phyloP scores from a whole-genome alignment of 2,888 invertebrate species.

The Cinara cedri region DNA sequence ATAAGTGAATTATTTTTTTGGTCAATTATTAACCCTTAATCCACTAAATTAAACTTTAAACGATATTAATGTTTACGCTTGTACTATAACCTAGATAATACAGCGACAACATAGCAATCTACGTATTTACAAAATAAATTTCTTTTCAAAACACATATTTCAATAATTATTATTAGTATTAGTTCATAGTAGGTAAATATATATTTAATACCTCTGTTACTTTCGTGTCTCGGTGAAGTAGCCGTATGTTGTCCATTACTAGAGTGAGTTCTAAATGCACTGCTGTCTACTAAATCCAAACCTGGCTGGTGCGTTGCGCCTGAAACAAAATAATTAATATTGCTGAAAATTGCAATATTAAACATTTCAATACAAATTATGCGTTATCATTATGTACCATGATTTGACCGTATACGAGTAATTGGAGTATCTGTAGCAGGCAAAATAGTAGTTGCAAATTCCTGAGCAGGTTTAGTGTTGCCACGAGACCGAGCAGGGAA shows the following conservation, averaged over 20 bases:
- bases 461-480: constrained; percentile 59
- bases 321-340: too few species aligned
- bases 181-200: background rate
- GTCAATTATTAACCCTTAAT: constrained; percentile 26
- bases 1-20: background rate
- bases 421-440: constrained; percentile 58
- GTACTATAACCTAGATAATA: background rate
- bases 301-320: constrained; percentile 68
- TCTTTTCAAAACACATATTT: background rate
- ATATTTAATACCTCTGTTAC: constrained; percentile 28
- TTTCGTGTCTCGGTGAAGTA: constrained; percentile 41
- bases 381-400: background rate
- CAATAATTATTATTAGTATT: constrained; percentile 17
- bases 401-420: constrained; percentile 56
- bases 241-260: constrained; percentile 65
- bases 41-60: constrained; percentile 29
- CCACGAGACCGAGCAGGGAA: constrained; percentile 72
- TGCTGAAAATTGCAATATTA: too few species aligned
- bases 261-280: constrained; percentile 78
- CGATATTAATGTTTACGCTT: background rate
- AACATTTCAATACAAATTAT: background rate
- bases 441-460: constrained; percentile 10
- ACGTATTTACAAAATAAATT: constrained; percentile 38
- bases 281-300: constrained; percentile 80
- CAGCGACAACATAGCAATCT: constrained; percentile 18